Conservation (phyloP, 2,888 invertebrate genomes). For the Mycalesis mineus region DNA sequence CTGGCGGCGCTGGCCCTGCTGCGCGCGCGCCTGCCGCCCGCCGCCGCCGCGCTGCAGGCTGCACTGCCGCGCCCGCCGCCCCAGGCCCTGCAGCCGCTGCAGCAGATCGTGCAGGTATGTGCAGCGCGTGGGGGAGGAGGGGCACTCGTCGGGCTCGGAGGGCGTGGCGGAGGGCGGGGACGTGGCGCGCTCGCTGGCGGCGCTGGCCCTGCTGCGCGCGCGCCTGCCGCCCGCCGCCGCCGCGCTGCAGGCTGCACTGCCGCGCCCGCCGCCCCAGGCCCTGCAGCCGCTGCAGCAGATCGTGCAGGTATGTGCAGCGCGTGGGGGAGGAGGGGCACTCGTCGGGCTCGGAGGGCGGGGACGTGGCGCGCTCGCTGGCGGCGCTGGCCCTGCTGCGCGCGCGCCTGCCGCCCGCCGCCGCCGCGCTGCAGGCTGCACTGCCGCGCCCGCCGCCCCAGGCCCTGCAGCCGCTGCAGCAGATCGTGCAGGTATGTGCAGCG, state of each 20-base stretch:
- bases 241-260: slow-evolving; percentile 46
- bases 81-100: slow-evolving; percentile 43
- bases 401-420: slow-evolving; percentile 39
- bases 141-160: slow-evolving; percentile 32
- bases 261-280: slow-evolving; percentile 38
- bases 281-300: slow-evolving; percentile 21
- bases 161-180: slow-evolving; percentile 66
- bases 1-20: slow-evolving; percentile 61
- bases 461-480: slow-evolving; percentile 47
- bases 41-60: slow-evolving; percentile 39
- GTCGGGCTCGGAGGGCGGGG: slow-evolving; percentile 48
- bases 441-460: slow-evolving; percentile 43
- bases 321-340: slow-evolving; percentile 26
- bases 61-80: slow-evolving; percentile 49
- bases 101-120: slow-evolving; percentile 48
- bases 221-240: slow-evolving; percentile 39
- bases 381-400: slow-evolving; percentile 58
- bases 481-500: slow-evolving; percentile 44
- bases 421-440: slow-evolving; percentile 44
- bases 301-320: slow-evolving; percentile 33
- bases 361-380: slow-evolving; percentile 63
- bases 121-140: slow-evolving; percentile 29
- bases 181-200: slow-evolving; percentile 62
- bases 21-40: slow-evolving; percentile 45
- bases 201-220: slow-evolving; percentile 56